Evolutionary conservation across 2,113 vertebrate genomes (phyloP).

Genomic region (Dascyllus trimaculatus): DNA sequence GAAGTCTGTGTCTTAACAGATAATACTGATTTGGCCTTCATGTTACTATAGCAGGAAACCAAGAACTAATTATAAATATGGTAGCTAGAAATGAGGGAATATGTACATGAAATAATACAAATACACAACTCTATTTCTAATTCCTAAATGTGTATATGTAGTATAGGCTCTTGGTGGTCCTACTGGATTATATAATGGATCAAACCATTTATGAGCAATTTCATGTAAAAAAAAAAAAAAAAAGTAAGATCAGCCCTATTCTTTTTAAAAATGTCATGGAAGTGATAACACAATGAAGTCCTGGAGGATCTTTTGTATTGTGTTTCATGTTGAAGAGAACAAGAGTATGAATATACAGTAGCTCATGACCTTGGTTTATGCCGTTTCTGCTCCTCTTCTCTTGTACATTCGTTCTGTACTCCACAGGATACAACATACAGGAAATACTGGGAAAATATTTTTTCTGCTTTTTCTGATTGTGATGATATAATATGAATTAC

Average conservation of each 20-base stretch:
- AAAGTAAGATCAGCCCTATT: conserved; percentile 12
- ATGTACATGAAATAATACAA: not conserved
- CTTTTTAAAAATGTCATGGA: conserved; percentile 71
- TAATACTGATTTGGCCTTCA: conserved; percentile 46
- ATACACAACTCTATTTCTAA: not conserved
- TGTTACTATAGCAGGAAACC: conserved; percentile 12
- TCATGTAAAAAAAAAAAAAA: conserved; percentile 40
- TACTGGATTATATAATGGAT: conserved; percentile 59
- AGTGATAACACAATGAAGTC: conserved; percentile 55
- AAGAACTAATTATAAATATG: conserved; percentile 18
- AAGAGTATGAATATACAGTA: conserved; percentile 44
- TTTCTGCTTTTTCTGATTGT: too few species aligned
- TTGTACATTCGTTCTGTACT: conserved; percentile 48
- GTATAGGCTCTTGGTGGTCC: conserved; percentile 24
- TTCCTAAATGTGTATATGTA: not conserved
- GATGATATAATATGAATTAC: conserved; percentile 39
- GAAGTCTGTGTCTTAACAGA: conserved; percentile 56
- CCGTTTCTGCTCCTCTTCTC: too few species aligned
- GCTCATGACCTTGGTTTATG: conserved; percentile 68
- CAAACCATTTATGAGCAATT: conserved; percentile 64
- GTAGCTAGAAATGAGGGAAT: not conserved
- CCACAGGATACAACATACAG: conserved; percentile 16
- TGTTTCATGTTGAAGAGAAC: conserved; percentile 63
- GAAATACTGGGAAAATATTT: conserved; percentile 54
- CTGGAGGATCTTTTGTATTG: conserved; percentile 39